Base-by-base conservation (phyloP, 2,113 vertebrate genomes). In the Brienomyrus longianalis region DNA sequence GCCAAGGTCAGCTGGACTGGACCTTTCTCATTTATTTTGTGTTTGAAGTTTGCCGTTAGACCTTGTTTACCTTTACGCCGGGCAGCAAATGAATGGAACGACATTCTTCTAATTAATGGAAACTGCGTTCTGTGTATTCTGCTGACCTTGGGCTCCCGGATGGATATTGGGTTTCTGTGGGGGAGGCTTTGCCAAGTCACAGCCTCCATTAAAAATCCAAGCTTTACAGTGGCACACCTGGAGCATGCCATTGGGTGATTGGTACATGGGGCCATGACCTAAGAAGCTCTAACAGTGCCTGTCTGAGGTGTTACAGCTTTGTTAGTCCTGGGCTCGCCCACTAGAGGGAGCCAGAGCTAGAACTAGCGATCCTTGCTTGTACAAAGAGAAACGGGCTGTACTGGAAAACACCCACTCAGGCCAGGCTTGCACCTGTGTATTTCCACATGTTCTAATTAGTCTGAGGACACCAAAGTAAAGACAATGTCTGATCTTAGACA, bases 41-140 rank as follows among this genome's bases (percentile, higher is more conserved):
- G 62, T 90, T 90, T 88, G 54, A 87, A 83, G 87, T 51, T 56
- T 6, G 88, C 5, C 89, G 90, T 89, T 86, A 90, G 45, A 48
- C 89, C 45, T n/a, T 74, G 90, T 92, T 89, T 91, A 85, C 50
- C 43, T 80, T 90, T 52, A 89, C 27, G 39, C n/a, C 35, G 52
- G 54, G 62, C 19, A 43, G 77, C 88, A 84, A 91, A 77, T 3
- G 83, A 59, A 85, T 11, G 56, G 19, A 83, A 84, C 47, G 43
- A 47, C 70, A 88, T 90, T 90, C 35, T 84, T 43, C 83, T 91
- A 90, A 90, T 86, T 92, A 88, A 47, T 45, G 8, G 27, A 31
- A 90, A 39, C 89, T 35, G 87, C 19, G 50, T 54, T 89, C 54
- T 84, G n/a, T 66, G 56, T 59, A 56, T 51, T 35, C n/a, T 59